These are phyloP conservation scores for Mareca penelope DNA, from an alignment of 2,797 vertebrate genomes.

Conservation along the genomic window DNA sequence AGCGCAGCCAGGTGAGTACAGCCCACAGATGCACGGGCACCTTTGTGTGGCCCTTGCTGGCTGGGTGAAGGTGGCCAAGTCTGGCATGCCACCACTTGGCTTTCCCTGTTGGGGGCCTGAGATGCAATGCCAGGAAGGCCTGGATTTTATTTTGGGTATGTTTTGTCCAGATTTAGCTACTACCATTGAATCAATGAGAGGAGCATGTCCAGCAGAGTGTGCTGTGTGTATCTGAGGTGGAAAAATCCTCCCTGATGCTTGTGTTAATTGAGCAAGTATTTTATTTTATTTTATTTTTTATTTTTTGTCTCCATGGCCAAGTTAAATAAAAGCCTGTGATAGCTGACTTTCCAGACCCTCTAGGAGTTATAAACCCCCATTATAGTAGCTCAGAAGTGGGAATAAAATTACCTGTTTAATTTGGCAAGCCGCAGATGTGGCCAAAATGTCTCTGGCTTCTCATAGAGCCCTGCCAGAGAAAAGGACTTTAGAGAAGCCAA, in stretches of 20 bases:
- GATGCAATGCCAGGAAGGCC: accelerated
- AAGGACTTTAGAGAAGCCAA: background rate
- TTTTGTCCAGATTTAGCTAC: background rate
- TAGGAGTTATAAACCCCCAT: background rate
- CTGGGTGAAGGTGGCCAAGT: accelerated
- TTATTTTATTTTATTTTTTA: background rate
- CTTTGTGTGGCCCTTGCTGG: accelerated
- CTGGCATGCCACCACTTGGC: accelerated
- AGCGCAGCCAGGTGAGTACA: accelerated
- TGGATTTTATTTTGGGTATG: background rate
- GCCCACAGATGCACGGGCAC: accelerated
- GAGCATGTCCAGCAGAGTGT: background rate
- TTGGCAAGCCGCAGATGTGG: background rate
- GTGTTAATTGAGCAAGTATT: background rate
- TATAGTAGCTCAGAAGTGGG: background rate
- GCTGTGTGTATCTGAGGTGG: background rate
- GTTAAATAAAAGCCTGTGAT: background rate
- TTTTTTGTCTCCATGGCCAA: background rate
- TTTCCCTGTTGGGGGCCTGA: accelerated
- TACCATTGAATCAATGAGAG: accelerated
- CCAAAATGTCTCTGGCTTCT: background rate
- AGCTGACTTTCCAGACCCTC: background rate
- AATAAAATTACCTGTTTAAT: background rate
- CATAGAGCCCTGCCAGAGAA: accelerated
- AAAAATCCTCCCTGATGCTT: background rate